Percentiles rank a stretch among this genome's conserved stretches.
Evolutionary conservation across 2,888 invertebrate species (phyloP).

Genomic region (Dastarcus helophoroides): DNA sequence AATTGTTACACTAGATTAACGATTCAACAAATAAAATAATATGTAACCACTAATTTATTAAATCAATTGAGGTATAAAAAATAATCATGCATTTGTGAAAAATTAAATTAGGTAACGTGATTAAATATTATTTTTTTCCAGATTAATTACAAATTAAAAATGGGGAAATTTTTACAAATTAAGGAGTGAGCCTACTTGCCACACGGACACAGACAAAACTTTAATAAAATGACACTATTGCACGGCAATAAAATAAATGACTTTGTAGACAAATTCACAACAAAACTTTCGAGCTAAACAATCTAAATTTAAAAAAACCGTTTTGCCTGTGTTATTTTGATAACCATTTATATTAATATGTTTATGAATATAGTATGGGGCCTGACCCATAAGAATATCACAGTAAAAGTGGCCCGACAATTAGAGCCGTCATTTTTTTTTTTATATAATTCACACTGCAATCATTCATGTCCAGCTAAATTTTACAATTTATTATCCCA

Average conservation of each 20-base stretch:
- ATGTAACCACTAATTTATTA: background rate
- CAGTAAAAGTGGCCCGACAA: slow-evolving; percentile 32
- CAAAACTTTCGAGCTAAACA: background rate
- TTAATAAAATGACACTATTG: slow-evolving; percentile 19
- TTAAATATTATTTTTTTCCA: no score
- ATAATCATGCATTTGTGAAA: slow-evolving; percentile 7
- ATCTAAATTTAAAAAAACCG: slow-evolving; percentile 6
- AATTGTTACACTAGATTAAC: no score
- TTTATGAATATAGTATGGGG: slow-evolving; percentile 22
- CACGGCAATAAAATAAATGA: slow-evolving; percentile 16
- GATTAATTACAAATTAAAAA: no score
- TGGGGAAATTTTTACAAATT: slow-evolving; percentile 15
- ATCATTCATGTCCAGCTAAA: slow-evolving; percentile 2
- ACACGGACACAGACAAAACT: slow-evolving; percentile 28
- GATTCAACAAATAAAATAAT: no score
- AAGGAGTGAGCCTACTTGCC: slow-evolving; percentile 34
- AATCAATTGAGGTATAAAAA: background rate
- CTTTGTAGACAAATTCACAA: background rate
- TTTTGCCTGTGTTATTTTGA: slow-evolving; percentile 20
- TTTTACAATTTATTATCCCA: no score
- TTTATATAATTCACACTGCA: no score
- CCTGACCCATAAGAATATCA: slow-evolving; percentile 41
- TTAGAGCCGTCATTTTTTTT: slow-evolving; percentile 28
- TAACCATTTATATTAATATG: slow-evolving; percentile 17
- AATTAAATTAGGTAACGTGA: no score